phyloP scores from a whole-genome alignment of 1,140 invertebrate genomes.

The Ectropis grisescens region DNA sequence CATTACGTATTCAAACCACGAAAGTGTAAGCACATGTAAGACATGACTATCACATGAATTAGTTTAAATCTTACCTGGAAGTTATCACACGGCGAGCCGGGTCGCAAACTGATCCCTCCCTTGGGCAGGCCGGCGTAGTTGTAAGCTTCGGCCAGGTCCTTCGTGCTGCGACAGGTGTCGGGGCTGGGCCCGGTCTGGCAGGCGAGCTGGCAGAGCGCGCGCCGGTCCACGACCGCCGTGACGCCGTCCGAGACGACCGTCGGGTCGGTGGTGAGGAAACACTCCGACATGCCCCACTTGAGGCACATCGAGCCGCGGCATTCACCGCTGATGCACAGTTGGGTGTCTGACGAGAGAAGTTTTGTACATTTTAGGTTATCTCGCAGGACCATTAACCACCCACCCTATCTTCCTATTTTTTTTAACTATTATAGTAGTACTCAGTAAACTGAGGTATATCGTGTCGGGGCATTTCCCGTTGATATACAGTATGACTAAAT shows the following conservation, averaged over 20 bases:
- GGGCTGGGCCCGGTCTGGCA: slow-evolving; percentile 89
- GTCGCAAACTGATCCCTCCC: slow-evolving; percentile 90
- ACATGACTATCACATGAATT: slow-evolving; percentile 8
- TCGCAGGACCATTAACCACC: no score
- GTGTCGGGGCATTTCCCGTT: no score
- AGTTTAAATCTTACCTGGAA: slow-evolving; percentile 83
- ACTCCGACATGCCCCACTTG: slow-evolving; percentile 94
- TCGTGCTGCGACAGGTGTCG: slow-evolving; percentile 87
- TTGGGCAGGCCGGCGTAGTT: slow-evolving; percentile 79
- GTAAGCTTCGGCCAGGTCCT: slow-evolving; percentile 76
- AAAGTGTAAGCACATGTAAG: not conserved
- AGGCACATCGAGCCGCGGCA: slow-evolving; percentile 97
- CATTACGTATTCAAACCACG: no score
- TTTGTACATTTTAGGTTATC: no score
- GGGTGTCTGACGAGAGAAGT: no score
- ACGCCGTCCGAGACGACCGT: slow-evolving; percentile 73
- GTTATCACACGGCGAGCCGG: slow-evolving; percentile 98
- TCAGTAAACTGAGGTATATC: no score
- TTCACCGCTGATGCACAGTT: slow-evolving; percentile 94
- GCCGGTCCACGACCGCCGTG: slow-evolving; percentile 74
- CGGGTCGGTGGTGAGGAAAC: slow-evolving; percentile 94
- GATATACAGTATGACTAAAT: no score
- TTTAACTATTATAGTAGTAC: no score
- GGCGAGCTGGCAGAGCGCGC: slow-evolving; percentile 94
- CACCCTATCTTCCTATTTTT: no score